These are phyloP conservation scores for Zosterops lateralis DNA, from an alignment of 2,113 vertebrate species.

Conservation along the genomic window DNA sequence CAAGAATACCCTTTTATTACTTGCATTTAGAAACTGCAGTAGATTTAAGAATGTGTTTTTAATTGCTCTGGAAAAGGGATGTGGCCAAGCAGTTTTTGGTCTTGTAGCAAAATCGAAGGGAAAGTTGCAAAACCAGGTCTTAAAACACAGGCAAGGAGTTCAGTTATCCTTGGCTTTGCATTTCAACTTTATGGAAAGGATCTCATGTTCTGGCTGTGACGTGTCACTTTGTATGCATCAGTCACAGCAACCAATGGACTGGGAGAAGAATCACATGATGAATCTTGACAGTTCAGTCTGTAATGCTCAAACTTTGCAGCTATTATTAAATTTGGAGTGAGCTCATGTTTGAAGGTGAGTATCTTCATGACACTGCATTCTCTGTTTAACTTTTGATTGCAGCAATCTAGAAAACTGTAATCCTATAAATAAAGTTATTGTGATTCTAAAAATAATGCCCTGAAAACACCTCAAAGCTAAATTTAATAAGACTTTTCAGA, in stretches of 20 bases:
- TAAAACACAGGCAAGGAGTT: background rate
- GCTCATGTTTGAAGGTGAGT: background rate
- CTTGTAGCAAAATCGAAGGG: background rate
- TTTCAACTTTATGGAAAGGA: background rate
- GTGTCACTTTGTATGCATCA: background rate
- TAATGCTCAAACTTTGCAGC: background rate
- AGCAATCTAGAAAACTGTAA: background rate
- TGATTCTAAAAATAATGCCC: constrained; percentile 29
- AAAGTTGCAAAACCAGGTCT: background rate
- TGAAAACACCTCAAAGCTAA: background rate
- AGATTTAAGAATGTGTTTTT: background rate
- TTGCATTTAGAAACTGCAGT: background rate
- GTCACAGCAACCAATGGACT: background rate
- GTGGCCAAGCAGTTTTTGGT: background rate
- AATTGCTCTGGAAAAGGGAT: background rate
- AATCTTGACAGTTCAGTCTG: background rate
- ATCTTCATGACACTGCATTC: background rate
- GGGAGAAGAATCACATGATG: background rate
- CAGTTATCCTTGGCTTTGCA: background rate
- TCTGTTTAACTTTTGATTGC: constrained; percentile 3
- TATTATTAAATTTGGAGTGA: constrained; percentile 1
- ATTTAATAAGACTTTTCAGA: background rate
- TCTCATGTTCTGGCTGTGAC: background rate
- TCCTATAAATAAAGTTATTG: constrained; percentile 11
- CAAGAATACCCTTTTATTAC: background rate